These are phyloP conservation scores for Thecophora atra DNA, from an alignment of 2,888 invertebrate species.

Conservation along the genomic window DNA sequence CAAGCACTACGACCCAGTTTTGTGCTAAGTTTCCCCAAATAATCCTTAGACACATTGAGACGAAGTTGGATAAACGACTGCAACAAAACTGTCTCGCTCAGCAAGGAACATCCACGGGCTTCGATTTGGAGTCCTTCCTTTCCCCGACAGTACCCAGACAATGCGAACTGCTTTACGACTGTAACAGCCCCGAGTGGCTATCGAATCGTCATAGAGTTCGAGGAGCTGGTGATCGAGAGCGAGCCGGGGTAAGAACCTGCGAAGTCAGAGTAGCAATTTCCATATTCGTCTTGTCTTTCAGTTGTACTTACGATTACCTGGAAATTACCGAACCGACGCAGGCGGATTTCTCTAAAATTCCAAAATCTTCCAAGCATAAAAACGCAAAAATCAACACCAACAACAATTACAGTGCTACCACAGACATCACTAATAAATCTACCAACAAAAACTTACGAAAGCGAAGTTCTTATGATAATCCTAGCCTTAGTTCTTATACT, in stretches of 20 bases:
- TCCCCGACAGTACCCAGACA: slow-evolving; percentile 80
- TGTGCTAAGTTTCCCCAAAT: too few relatives aligned
- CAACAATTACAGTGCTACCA: slow-evolving; percentile 41
- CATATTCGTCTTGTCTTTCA: slow-evolving; percentile 63
- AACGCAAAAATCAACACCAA: slow-evolving; percentile 34
- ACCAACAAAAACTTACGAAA: slow-evolving; percentile 45
- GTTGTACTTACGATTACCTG: slow-evolving; percentile 83
- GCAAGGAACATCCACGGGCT: slow-evolving; percentile 73
- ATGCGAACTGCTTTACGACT: slow-evolving; percentile 77
- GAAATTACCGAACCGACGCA: slow-evolving; percentile 71
- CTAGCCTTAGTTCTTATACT: slow-evolving; percentile 44
- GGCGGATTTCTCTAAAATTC: slow-evolving; percentile 46
- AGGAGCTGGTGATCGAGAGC: slow-evolving; percentile 79
- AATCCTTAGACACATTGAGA: slow-evolving; percentile 65
- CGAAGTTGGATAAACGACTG: slow-evolving; percentile 70
- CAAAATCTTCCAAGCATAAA: slow-evolving; percentile 51
- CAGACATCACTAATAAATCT: slow-evolving; percentile 38
- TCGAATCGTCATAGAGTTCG: slow-evolving; percentile 78
- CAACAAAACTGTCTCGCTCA: slow-evolving; percentile 75
- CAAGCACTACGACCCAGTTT: neutral
- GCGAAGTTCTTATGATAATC: slow-evolving; percentile 51
- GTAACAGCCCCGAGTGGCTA: slow-evolving; percentile 76
- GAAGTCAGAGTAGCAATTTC: neutral
- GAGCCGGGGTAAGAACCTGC: slow-evolving; percentile 73
- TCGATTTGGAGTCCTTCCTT: slow-evolving; percentile 83